These are phyloP conservation scores for Drosophila nikananu DNA, from an alignment of 1,140 invertebrate species.

Conservation along the genomic window DNA sequence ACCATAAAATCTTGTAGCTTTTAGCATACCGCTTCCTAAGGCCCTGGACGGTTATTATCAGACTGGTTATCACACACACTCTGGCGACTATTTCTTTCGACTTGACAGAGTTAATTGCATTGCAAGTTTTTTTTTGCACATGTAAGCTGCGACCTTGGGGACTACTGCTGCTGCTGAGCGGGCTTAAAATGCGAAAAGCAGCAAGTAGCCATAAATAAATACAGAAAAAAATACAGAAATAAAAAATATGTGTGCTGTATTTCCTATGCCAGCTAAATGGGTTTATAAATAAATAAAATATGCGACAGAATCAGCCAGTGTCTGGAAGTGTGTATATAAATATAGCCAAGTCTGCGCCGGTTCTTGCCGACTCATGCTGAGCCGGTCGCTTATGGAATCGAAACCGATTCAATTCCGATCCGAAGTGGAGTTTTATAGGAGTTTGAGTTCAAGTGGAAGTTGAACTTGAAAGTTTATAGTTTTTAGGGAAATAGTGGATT, in stretches of 20 bases:
- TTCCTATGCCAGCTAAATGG: slow-evolving; percentile 47
- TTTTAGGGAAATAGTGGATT: not conserved
- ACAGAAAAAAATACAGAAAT: slow-evolving; percentile 19
- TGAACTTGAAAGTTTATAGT: not conserved
- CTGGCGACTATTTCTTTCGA: slow-evolving; percentile 10
- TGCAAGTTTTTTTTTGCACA: slow-evolving; percentile 52
- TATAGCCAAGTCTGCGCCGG: slow-evolving; percentile 41
- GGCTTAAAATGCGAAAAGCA: slow-evolving; percentile 45
- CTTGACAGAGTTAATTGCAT: slow-evolving; percentile 59
- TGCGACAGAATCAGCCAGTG: slow-evolving; percentile 34
- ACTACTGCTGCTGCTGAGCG: slow-evolving; percentile 56
- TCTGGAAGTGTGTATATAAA: slow-evolving; percentile 19
- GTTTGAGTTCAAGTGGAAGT: slow-evolving; percentile 1
- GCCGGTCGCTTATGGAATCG: slow-evolving; percentile 8
- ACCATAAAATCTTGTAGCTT: slow-evolving; percentile 30
- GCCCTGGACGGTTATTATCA: slow-evolving; percentile 30
- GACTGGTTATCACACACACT: slow-evolving; percentile 35
- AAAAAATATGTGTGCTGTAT: slow-evolving; percentile 21
- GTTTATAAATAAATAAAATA: slow-evolving; percentile 62
- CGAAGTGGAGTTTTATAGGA: not conserved
- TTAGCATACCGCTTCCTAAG: slow-evolving; percentile 14
- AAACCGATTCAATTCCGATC: not conserved
- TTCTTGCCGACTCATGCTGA: slow-evolving; percentile 65
- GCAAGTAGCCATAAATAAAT: slow-evolving; percentile 19
- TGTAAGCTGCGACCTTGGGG: slow-evolving; percentile 64